Conservation (phyloP, 2,888 invertebrate species). For the Agrochola lychnidis region DNA sequence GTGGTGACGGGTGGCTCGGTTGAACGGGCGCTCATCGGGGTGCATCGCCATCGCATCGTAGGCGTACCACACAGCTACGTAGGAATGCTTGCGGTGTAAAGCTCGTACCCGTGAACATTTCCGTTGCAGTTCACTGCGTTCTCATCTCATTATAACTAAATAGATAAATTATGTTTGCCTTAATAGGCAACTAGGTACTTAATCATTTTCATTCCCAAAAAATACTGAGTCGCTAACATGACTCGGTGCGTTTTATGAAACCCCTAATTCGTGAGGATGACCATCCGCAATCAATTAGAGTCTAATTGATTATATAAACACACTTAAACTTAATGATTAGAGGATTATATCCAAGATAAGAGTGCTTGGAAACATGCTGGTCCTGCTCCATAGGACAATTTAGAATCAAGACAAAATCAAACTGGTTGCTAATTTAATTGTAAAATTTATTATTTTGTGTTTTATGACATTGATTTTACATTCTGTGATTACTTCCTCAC, state of each 20-base stretch:
- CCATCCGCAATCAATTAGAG: neutral
- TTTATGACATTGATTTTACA: no score
- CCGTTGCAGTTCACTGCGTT: constrained; percentile 72
- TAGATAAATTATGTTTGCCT: neutral
- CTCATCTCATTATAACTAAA: constrained; percentile 52
- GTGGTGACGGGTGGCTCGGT: constrained; percentile 79
- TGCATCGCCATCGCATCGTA: constrained; percentile 76
- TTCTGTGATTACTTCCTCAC: no score
- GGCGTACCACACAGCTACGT: constrained; percentile 78
- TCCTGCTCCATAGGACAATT: no score
- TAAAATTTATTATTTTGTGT: no score
- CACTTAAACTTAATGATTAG: neutral
- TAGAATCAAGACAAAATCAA: no score
- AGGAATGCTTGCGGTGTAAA: constrained; percentile 73
- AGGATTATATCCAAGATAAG: no score
- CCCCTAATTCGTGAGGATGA: neutral
- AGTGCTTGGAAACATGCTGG: no score
- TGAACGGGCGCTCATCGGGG: constrained; percentile 84
- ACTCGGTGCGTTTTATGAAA: neutral
- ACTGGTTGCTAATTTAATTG: no score
- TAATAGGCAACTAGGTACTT: neutral
- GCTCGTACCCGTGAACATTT: constrained; percentile 64
- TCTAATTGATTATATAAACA: neutral
- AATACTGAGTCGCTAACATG: neutral
- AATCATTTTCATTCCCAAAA: neutral